Evolutionary conservation across 2,797 vertebrate species (phyloP), one percentile per base, ranked within the genome.

Genomic region (Enteromius treurensis): DNA sequence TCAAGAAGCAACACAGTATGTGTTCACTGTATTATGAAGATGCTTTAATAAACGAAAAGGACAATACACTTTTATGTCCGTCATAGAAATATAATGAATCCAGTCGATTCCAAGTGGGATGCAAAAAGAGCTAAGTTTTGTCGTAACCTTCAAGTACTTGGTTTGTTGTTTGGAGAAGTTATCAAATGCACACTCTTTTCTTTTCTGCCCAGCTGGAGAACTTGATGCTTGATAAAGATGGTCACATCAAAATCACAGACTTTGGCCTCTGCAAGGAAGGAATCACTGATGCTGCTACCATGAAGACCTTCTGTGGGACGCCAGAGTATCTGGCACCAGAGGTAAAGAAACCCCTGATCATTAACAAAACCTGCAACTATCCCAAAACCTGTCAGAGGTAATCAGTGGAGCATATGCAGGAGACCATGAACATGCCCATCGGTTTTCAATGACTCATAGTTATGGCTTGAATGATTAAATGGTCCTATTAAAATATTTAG

Each of bases 201-300:
- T 15, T 86, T 45, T 80, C 45, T 79, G 32, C 34, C 51, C 93
- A 99, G 97, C 92, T 99, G 94, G 97, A 99, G 91, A 99, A 99
- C 94, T 93, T 99, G 90, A 98, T 99, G 97, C 95, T 98, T 90
- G 97, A 98, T 93, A 99, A 99, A 95, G 97, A 99, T 49, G 97
- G 97, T 67, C 97, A 99, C 89, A 97, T 99, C 93, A 99, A 99
- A 94, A 99, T 99, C 90, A 98, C 97, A 70, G 97, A 99, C 91
- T 99, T 98, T 86, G 97, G 97, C 89, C 97, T 99, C 88, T 99
- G 97, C 94, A 99, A 99, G 92, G 97, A 99, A 94, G 97, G 97
- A 86, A 99, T 99, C 94, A 98, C 97, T 83, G 97, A 99, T 34
- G 96, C 97, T 91, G 97, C 97, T 88, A 98, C 97, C 82, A 99